Evolutionary conservation across 2,797 vertebrate genomes (phyloP), one percentile per base, ranked within the genome.

Genomic region (Karalla daura): DNA sequence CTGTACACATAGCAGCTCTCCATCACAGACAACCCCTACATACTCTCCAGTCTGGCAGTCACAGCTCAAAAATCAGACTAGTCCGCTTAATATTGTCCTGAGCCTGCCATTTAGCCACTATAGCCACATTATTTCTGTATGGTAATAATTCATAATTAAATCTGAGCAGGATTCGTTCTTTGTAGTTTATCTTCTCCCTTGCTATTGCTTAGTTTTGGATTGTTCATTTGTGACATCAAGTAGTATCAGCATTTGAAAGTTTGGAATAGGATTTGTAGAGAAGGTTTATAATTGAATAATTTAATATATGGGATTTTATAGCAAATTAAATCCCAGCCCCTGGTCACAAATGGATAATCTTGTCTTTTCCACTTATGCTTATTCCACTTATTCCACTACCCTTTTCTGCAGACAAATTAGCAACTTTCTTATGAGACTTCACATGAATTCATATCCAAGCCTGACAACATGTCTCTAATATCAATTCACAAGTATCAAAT

Each of bases 391-490:
- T 46, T 50, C 44, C 63, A 77, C 55, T 51, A 54, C 33, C 49
- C 13, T 1, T 33, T 18, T 39, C 17, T 25, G 37, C 35, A 62
- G 40, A 74, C 40, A 46, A 71, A 36, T 0, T 1, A 50, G 43
- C 23, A 49, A 35, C 43, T 64, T 50, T 59, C 58, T 70, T 60
- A 39, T 65, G 40, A 71, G 63, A 37, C 33, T 80, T 20, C 4
- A 25, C 60, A n/a, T 66, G 21, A 55, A 58, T 69, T 81, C 67
- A 63, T 67, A 74, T 79, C 76, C 71, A 60, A 52, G 56, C n/a
- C 27, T 25, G 15, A 30, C 44, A 33, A 23, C 39, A 75, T 30
- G 58, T 76, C 65, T 49, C 54, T 58, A 18, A 45, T 41, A 32
- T 10, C 10, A 35, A 63, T 46, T 68, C 43, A 59, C 47, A 35